phyloP scores from a whole-genome alignment of 2,888 invertebrate genomes.

The Augiades crinisus region DNA sequence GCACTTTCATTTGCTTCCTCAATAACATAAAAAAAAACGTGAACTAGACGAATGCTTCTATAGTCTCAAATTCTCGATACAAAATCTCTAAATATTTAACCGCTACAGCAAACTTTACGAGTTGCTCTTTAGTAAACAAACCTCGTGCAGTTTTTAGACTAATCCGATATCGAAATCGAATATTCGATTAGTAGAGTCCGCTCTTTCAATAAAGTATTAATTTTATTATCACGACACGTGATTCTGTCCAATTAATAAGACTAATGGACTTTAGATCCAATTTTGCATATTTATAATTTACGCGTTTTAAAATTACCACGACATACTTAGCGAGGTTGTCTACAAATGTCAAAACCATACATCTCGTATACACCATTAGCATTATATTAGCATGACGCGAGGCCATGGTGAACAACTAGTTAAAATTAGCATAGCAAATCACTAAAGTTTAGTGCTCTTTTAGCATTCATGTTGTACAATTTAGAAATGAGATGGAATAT shows the following conservation, averaged over 20 bases:
- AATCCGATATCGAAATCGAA: background rate
- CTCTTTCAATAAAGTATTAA: slow-evolving; percentile 8
- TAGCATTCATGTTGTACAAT: slow-evolving; percentile 18
- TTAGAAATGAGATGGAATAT: slow-evolving; percentile 20
- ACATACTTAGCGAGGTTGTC: slow-evolving; percentile 12
- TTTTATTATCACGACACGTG: slow-evolving; percentile 6
- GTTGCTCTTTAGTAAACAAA: background rate
- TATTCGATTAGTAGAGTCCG: background rate
- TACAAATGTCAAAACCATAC: slow-evolving; percentile 30
- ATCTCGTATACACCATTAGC: slow-evolving; percentile 33
- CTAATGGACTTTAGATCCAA: slow-evolving; percentile 8
- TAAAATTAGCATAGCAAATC: slow-evolving; percentile 22
- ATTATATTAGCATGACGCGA: slow-evolving; percentile 31
- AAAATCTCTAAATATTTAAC: no score
- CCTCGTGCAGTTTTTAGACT: background rate
- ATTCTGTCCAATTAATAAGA: slow-evolving; percentile 4
- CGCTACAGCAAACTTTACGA: no score
- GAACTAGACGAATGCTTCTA: no score
- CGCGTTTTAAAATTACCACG: slow-evolving; percentile 1
- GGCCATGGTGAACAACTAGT: slow-evolving; percentile 22
- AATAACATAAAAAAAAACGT: no score
- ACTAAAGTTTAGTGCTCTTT: slow-evolving; percentile 21
- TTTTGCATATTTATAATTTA: slow-evolving; percentile 4
- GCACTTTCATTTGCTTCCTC: no score
- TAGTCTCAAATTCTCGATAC: no score